Percentiles rank a stretch among this genome's conserved stretches.
Evolutionary conservation across 1,140 invertebrate genomes (phyloP).

Genomic region (Macrotrachela quadricornifera): DNA sequence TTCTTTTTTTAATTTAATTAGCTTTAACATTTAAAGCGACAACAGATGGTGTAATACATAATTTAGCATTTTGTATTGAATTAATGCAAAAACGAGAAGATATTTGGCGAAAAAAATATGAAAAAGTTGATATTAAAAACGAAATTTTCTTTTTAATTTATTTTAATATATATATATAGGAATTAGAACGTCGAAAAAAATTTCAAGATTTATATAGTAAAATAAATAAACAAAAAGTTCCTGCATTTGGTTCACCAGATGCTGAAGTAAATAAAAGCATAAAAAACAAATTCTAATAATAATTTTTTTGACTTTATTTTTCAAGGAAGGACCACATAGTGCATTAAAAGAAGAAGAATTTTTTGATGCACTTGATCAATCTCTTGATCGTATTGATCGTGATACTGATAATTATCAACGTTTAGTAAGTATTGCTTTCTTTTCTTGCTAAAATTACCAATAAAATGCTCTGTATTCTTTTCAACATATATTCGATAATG

Average conservation of each 20-base stretch:
- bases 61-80: conserved; percentile 73
- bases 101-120: conserved; percentile 57
- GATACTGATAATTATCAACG: conserved; percentile 46
- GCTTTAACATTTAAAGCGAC: conserved; percentile 63
- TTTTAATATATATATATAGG: too few relatives aligned
- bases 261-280: too few relatives aligned
- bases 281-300: too few relatives aligned
- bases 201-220: too few relatives aligned
- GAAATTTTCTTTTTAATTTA: background rate
- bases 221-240: too few relatives aligned
- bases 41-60: conserved; percentile 63
- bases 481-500: too few relatives aligned
- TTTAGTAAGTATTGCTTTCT: too few relatives aligned
- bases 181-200: too few relatives aligned
- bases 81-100: conserved; percentile 72
- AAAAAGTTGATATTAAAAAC: conserved; percentile 33
- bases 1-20: too few relatives aligned
- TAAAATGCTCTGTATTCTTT: too few relatives aligned
- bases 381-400: conserved; percentile 60
- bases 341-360: conserved; percentile 91
- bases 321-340: conserved; percentile 76
- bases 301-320: background rate
- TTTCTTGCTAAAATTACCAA: too few relatives aligned
- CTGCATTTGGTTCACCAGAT: too few relatives aligned
- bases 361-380: conserved; percentile 91